A percentile compares a stretch with the other conserved stretches of the same genome.
Conservation (phyloP, 2,888 invertebrate genomes). For the Antitype chi region DNA sequence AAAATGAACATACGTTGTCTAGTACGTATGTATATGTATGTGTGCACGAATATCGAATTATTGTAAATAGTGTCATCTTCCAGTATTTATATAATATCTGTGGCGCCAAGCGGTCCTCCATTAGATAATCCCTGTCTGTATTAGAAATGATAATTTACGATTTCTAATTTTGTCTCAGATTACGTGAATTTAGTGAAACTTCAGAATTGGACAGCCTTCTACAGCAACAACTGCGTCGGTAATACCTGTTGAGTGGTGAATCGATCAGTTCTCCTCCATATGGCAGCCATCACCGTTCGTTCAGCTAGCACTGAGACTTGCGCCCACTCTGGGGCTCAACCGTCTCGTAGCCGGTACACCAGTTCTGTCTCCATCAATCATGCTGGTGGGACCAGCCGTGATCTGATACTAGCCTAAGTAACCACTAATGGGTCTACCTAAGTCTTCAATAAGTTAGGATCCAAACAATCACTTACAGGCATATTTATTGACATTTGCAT, state of each 20-base stretch:
- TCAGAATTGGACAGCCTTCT: constrained; percentile 66
- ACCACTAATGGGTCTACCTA: constrained; percentile 34
- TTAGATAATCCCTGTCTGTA: constrained; percentile 37
- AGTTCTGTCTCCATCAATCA: constrained; percentile 49
- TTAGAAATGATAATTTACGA: constrained; percentile 67
- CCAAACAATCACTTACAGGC: constrained; percentile 19
- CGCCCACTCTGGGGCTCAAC: constrained; percentile 52
- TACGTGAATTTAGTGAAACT: constrained; percentile 69
- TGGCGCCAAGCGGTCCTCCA: constrained; percentile 52
- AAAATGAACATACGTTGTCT: constrained; percentile 18
- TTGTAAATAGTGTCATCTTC: constrained; percentile 61
- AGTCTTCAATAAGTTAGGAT: constrained; percentile 42
- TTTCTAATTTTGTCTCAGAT: constrained; percentile 67
- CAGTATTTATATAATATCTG: constrained; percentile 26
- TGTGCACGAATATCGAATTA: constrained; percentile 46
- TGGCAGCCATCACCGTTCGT: constrained; percentile 44
- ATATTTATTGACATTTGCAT: constrained; percentile 47
- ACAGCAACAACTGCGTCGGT: constrained; percentile 67
- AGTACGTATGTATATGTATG: constrained; percentile 34
- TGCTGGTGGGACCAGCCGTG: constrained; percentile 56
- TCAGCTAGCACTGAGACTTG: constrained; percentile 22
- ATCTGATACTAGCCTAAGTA: constrained; percentile 56
- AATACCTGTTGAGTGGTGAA: constrained; percentile 62
- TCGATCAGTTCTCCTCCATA: constrained; percentile 42
- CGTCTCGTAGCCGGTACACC: constrained; percentile 41